phyloP scores from a whole-genome alignment of 2,888 invertebrate species.

The Arenicola marina region DNA sequence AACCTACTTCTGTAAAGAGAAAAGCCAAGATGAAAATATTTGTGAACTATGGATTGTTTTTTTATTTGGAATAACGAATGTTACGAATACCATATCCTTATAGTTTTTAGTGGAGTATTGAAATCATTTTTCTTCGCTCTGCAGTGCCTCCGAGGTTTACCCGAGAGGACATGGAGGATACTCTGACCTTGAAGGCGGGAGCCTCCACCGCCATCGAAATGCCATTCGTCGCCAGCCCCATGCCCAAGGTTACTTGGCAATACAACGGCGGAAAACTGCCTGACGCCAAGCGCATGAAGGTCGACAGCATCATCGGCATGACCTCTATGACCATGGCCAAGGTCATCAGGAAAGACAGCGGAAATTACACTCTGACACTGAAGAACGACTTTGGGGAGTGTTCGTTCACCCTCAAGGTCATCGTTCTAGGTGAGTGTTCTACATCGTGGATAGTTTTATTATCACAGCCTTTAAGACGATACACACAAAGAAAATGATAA shows the following conservation, averaged over 20 bases:
- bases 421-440: slow-evolving; percentile 68
- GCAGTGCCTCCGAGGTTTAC: slow-evolving; percentile 31
- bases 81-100: too few species aligned
- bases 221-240: slow-evolving; percentile 32
- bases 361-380: slow-evolving; percentile 29
- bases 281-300: slow-evolving; percentile 12
- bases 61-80: too few species aligned
- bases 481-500: too few species aligned
- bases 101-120: too few species aligned
- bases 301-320: slow-evolving; percentile 29
- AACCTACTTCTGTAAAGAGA: too few species aligned
- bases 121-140: too few species aligned
- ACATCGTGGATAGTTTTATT: too few species aligned
- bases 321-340: slow-evolving; percentile 32
- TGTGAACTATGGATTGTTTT: too few species aligned
- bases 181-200: slow-evolving; percentile 28
- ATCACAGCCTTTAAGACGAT: too few species aligned
- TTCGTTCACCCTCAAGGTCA: slow-evolving; percentile 23
- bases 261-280: slow-evolving; percentile 28
- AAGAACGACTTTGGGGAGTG: slow-evolving; percentile 34
- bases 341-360: slow-evolving; percentile 25
- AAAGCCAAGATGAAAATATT: too few species aligned
- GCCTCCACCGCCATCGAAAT: slow-evolving; percentile 31
- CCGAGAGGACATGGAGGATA: slow-evolving; percentile 21
- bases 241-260: slow-evolving; percentile 36